Evolutionary conservation across 2,888 invertebrate genomes (phyloP), one percentile per base, ranked within the genome.

Genomic region (Athalia circularis): DNA sequence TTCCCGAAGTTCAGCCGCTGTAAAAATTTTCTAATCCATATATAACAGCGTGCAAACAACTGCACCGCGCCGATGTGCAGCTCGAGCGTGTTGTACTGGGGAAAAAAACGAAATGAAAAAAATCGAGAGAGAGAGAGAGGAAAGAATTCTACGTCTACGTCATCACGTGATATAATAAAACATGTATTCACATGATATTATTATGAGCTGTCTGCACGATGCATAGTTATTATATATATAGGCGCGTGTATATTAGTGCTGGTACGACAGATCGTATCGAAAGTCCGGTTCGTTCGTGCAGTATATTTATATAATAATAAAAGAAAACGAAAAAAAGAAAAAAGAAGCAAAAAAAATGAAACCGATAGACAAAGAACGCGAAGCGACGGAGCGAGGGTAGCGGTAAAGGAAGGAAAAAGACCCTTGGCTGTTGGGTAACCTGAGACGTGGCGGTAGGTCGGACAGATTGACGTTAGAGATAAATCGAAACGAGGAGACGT

Each of bases 401-500:
- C 59, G 52, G 45, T 67, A 57, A 77, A 75, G 79, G 62, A 80
- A 62, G 65, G 57, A 29, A 29, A 29, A 29, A 29, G 29, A 70
- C 45, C 70, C 72, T 59, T 59, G 72, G 47, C n/a, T 47, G 67
- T 61, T 62, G 80, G 85, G 90, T 89, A 90, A 90, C 85, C 84
- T 84, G 90, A 89, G 88, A 87, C 84, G 84, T 79, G 84, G 83
- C 86, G 84, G 86, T 88, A 89, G 89, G 90, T 89, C 89, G 88
- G 86, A 80, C 81, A 89, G 90, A 90, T 90, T 89, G 90, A 90
- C 88, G 88, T 86, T 86, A 83, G 85, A 86, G 90, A 90, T 90
- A 90, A 90, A 88, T 88, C 88, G 86, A 84, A 83, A 83, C 84
- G 84, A 81, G 84, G 83, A 87, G 88, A 88, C 86, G 87, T 83